Conservation (phyloP, 2,888 invertebrate genomes). For the Leptodirus hochenwartii region DNA sequence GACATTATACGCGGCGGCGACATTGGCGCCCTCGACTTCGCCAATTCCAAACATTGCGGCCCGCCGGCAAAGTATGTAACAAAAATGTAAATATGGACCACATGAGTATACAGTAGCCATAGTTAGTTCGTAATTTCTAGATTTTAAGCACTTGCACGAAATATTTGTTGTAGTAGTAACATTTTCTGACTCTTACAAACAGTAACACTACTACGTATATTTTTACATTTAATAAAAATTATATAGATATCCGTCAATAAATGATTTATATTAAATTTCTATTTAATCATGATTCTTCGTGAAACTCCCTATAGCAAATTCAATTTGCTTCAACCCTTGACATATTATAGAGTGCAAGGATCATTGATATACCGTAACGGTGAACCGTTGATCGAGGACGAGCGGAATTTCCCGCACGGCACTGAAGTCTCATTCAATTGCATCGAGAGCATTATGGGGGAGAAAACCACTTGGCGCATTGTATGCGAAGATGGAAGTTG, state of each 20-base stretch:
- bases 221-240: too few species aligned
- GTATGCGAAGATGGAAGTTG: conserved; percentile 71
- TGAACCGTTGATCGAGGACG: conserved; percentile 42
- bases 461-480: conserved; percentile 70
- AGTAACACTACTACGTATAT: too few species aligned
- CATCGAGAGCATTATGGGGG: conserved; percentile 63
- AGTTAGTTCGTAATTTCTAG: too few species aligned
- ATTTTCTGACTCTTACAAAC: too few species aligned
- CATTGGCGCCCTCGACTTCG: conserved; percentile 35
- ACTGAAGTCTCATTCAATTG: conserved; percentile 72
- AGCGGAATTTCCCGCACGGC: conserved; percentile 58
- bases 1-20: conserved; percentile 34
- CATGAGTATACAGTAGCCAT: too few species aligned
- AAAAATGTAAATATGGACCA: background rate
- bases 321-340: too few species aligned
- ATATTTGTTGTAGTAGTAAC: too few species aligned
- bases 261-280: too few species aligned
- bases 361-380: conserved; percentile 59
- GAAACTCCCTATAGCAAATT: too few species aligned
- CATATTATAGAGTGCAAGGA: conserved; percentile 53
- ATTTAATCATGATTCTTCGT: too few species aligned
- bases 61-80: conserved; percentile 43
- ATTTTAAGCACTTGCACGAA: too few species aligned
- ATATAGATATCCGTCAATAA: too few species aligned
- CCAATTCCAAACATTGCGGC: conserved; percentile 33